Conservation (phyloP, 2,113 vertebrate genomes). For the Condylura cristata region DNA sequence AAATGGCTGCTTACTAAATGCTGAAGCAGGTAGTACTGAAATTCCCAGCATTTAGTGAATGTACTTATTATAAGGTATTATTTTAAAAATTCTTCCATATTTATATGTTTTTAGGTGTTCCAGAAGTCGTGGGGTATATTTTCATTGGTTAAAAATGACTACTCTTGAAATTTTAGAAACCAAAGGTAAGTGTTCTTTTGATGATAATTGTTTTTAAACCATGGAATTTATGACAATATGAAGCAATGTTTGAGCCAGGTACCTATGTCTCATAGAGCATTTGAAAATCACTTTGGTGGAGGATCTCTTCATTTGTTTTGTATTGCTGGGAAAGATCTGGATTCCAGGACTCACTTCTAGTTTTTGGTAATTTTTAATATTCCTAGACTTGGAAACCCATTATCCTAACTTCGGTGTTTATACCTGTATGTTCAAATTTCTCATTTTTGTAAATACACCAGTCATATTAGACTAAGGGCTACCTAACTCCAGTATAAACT, state of each 20-base stretch:
- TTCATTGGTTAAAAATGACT: conserved; percentile 69
- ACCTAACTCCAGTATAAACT: background rate
- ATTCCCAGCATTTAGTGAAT: background rate
- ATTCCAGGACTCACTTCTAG: background rate
- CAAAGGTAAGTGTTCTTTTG: conserved; percentile 76
- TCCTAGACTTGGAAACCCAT: background rate
- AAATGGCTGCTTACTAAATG: background rate
- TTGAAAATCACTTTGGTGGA: background rate
- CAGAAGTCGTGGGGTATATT: background rate
- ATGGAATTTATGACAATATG: background rate
- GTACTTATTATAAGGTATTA: background rate
- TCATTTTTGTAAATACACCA: background rate
- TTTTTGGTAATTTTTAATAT: background rate
- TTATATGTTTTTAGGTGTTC: conserved; percentile 64
- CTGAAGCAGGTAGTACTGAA: background rate
- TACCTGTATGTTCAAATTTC: background rate
- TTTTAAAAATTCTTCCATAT: conserved; percentile 35
- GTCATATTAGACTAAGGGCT: background rate
- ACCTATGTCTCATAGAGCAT: background rate
- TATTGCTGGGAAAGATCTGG: background rate
- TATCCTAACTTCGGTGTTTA: background rate
- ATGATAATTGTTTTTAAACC: background rate
- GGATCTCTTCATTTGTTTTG: background rate
- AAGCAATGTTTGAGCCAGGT: background rate
- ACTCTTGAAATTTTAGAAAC: conserved; percentile 65